Evolutionary conservation across 2,888 invertebrate genomes (phyloP).

Genomic region (Conomelus anceps): DNA sequence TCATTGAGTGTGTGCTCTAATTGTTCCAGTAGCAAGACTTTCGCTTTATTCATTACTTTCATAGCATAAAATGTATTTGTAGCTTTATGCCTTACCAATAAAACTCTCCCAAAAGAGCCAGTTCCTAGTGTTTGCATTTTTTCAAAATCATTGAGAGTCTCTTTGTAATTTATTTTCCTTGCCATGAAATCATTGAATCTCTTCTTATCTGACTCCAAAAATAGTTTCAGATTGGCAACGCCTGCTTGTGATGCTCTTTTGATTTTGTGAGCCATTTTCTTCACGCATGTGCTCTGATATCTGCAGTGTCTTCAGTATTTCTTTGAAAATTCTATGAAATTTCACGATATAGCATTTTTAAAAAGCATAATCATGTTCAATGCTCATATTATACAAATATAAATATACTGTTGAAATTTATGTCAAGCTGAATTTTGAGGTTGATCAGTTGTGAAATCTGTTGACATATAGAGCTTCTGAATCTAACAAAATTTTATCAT

Average conservation of each 20-base stretch:
- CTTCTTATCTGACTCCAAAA: background rate
- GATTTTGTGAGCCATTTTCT: background rate
- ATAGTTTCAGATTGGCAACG: background rate
- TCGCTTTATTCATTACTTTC: background rate
- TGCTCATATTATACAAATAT: background rate
- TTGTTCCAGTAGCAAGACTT: background rate
- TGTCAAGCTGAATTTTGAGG: background rate
- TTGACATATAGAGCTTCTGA: background rate
- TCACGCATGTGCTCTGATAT: too few species aligned
- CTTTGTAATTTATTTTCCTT: background rate
- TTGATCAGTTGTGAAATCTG: background rate
- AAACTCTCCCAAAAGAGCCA: background rate
- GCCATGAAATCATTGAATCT: background rate
- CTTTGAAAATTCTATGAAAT: background rate
- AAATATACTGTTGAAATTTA: background rate
- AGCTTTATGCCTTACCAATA: background rate
- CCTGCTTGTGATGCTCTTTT: background rate
- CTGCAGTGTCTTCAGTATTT: background rate
- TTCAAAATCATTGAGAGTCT: slow-evolving; percentile 1
- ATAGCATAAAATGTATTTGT: background rate
- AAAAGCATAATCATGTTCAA: background rate
- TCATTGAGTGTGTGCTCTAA: slow-evolving; percentile 46
- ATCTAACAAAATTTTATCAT: too few species aligned
- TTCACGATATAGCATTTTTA: background rate
- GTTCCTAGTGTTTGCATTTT: background rate